Conservation (phyloP, 2,888 invertebrate genomes). For the Coleophora flavipennella region DNA sequence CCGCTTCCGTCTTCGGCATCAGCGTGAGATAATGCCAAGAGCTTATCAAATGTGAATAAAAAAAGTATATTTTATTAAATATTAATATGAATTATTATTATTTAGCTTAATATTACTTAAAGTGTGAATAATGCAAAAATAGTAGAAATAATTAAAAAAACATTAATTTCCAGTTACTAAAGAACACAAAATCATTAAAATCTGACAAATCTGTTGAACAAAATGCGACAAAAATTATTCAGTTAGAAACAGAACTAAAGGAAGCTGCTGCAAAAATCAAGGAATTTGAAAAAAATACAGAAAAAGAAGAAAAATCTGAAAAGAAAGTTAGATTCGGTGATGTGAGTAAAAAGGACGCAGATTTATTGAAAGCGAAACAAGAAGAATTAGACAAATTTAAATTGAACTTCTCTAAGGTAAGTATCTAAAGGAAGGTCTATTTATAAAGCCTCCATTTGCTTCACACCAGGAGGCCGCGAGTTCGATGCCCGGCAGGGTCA, state of each 20-base stretch:
- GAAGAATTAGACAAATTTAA: slow-evolving; percentile 72
- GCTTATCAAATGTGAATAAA: no score
- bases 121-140: neutral
- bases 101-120: neutral
- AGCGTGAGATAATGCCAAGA: no score
- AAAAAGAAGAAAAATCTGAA: slow-evolving; percentile 64
- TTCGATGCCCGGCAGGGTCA: no score
- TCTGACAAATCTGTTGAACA: slow-evolving; percentile 71
- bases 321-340: slow-evolving; percentile 66
- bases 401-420: slow-evolving; percentile 60
- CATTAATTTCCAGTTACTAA: slow-evolving; percentile 53
- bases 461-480: no score
- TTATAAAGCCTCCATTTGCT: no score
- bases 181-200: slow-evolving; percentile 67
- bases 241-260: slow-evolving; percentile 75
- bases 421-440: slow-evolving; percentile 1
- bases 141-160: slow-evolving; percentile 1
- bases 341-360: slow-evolving; percentile 52
- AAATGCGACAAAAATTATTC: slow-evolving; percentile 73
- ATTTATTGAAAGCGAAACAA: slow-evolving; percentile 53
- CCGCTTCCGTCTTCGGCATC: no score
- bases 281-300: slow-evolving; percentile 59
- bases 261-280: slow-evolving; percentile 73
- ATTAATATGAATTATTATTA: neutral
- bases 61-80: no score